Percentiles rank a stretch among this genome's conserved stretches.
phyloP scores from a whole-genome alignment of 1,140 invertebrate species.

The Cyphomyrmex costatus region DNA sequence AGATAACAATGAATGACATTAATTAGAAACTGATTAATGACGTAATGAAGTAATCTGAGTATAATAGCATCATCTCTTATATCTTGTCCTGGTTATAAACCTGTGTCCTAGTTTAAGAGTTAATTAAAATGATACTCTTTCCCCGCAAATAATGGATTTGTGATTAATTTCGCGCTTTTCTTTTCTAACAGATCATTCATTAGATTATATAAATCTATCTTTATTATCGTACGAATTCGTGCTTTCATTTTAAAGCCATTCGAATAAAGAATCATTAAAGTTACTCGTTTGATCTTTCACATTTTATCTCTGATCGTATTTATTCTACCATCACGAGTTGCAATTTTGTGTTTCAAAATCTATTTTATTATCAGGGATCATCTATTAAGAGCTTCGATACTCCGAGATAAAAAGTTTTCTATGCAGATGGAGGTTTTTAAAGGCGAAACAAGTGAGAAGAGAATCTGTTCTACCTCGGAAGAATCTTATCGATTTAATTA shows the following conservation, averaged over 20 bases:
- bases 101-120: conserved; percentile 41
- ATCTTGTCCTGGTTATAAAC: conserved; percentile 21
- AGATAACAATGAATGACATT: not conserved
- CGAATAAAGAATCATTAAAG: not conserved
- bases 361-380: conserved; percentile 27
- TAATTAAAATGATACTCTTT: conserved; percentile 45
- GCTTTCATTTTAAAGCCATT: not conserved
- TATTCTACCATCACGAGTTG: conserved; percentile 8
- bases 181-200: conserved; percentile 41
- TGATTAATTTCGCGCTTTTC: conserved; percentile 39
- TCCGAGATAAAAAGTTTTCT: conserved; percentile 57
- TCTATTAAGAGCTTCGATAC: conserved; percentile 55
- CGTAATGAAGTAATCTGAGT: conserved; percentile 6
- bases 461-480: conserved; percentile 70
- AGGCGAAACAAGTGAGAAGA: conserved; percentile 44
- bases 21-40: conserved; percentile 38
- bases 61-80: conserved; percentile 3
- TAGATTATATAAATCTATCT: conserved; percentile 46
- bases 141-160: conserved; percentile 39
- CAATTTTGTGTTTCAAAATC: conserved; percentile 21
- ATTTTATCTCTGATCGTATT: conserved; percentile 27
- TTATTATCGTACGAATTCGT: conserved; percentile 44
- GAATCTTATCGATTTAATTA: conserved; percentile 81
- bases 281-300: not conserved
- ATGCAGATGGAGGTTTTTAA: conserved; percentile 31